Percentiles rank a stretch among this genome's conserved stretches.
Evolutionary conservation across 2,113 vertebrate species (phyloP).

Genomic region (Petromus typicus): DNA sequence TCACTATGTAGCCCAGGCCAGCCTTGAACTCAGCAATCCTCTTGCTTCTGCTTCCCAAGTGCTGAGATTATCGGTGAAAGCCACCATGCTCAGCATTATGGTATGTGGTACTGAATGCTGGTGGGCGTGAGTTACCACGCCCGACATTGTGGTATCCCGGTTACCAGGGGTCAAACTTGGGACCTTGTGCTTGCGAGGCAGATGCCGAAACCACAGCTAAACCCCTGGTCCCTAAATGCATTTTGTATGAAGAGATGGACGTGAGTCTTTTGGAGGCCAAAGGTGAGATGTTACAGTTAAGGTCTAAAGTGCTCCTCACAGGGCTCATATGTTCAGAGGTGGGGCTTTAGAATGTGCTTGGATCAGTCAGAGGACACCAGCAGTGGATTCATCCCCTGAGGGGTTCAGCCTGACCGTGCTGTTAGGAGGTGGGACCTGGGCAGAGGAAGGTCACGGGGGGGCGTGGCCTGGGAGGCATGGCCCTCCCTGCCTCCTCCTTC

Average conservation of each 20-base stretch:
- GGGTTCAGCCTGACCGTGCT: background rate
- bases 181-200: no score
- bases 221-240: no score
- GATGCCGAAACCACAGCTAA: no score
- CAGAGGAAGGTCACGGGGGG: background rate
- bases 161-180: no score
- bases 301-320: background rate
- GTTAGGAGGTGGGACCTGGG: background rate
- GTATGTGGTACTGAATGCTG: no score
- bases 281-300: background rate
- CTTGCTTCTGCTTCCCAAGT: no score
- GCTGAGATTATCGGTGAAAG: no score
- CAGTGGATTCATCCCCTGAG: background rate
- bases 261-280: background rate
- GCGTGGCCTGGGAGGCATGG: background rate
- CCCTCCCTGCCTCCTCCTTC: background rate
- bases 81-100: no score
- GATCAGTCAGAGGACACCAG: background rate
- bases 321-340: background rate
- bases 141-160: no score
- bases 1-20: no score
- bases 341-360: background rate
- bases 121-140: no score
- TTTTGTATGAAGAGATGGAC: background rate
- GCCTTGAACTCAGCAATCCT: no score